Evolutionary conservation across 1,140 invertebrate genomes (phyloP).

Genomic region (Galleria mellonella): DNA sequence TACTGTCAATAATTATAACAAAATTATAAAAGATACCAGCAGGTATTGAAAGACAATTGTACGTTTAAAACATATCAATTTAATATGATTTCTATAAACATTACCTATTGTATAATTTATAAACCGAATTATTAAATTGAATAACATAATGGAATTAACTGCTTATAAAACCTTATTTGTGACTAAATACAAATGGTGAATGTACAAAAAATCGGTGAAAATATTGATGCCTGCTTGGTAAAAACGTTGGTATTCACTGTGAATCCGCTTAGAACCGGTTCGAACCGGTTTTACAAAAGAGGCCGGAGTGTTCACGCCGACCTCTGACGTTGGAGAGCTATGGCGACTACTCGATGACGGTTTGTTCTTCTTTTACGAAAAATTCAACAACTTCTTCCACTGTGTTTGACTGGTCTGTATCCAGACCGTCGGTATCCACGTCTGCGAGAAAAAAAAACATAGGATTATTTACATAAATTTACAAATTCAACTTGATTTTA

Average conservation of each 20-base stretch:
- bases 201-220: slow-evolving; percentile 41
- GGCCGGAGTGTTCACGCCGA: slow-evolving; percentile 30
- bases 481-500: too few species aligned
- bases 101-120: slow-evolving; percentile 66
- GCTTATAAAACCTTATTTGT: slow-evolving; percentile 33
- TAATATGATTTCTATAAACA: slow-evolving; percentile 69
- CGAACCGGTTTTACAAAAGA: slow-evolving; percentile 19
- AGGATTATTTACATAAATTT: too few species aligned
- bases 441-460: slow-evolving; percentile 75
- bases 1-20: slow-evolving; percentile 16
- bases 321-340: slow-evolving; percentile 31
- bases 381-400: slow-evolving; percentile 98
- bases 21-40: slow-evolving; percentile 16
- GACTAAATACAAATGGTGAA: slow-evolving; percentile 24
- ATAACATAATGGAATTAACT: slow-evolving; percentile 36
- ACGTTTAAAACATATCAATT: slow-evolving; percentile 67
- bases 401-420: slow-evolving; percentile 89
- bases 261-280: slow-evolving; percentile 7
- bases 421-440: slow-evolving; percentile 93
- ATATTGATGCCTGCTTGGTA: slow-evolving; percentile 36
- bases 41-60: slow-evolving; percentile 59
- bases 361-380: slow-evolving; percentile 97
- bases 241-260: slow-evolving; percentile 13
- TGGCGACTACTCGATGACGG: slow-evolving; percentile 80
- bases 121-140: slow-evolving; percentile 50